A percentile compares a stretch with the other conserved stretches of the same genome.
phyloP scores from a whole-genome alignment of 2,113 vertebrate genomes.

The Cephalopholis sonnerati region DNA sequence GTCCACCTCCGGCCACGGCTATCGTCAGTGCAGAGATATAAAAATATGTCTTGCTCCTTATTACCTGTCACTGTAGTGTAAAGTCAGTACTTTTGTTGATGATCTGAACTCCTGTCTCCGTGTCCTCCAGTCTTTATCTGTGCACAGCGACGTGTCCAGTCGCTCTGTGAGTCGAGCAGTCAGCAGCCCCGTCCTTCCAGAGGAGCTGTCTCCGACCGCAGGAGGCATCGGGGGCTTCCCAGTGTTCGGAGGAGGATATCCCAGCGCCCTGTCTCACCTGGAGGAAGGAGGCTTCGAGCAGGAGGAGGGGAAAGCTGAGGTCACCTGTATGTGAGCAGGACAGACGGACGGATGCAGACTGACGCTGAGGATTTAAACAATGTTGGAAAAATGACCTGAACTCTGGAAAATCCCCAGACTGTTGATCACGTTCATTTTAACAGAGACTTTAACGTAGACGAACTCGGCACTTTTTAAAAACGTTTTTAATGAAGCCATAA shows the following conservation, averaged over 20 bases:
- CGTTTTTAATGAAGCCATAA: conserved; percentile 73
- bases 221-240: conserved; percentile 86
- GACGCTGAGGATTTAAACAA: background rate
- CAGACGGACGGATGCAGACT: background rate
- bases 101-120: no score
- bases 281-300: conserved; percentile 94
- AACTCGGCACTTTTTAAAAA: conserved; percentile 67
- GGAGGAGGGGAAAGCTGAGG: conserved; percentile 95
- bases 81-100: no score
- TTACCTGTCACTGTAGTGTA: no score
- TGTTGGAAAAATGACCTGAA: background rate
- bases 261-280: conserved; percentile 87
- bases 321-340: conserved; percentile 92
- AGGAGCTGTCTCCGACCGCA: conserved; percentile 61
- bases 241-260: conserved; percentile 86
- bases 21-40: no score
- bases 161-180: conserved; percentile 68
- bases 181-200: conserved; percentile 37
- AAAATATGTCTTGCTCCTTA: no score
- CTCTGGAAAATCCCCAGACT: background rate
- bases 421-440: background rate
- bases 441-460: conserved; percentile 25
- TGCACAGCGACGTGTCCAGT: conserved; percentile 61
- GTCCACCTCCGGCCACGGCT: no score
- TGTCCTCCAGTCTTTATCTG: conserved; percentile 45